A percentile compares a stretch with the other conserved stretches of the same genome.
Evolutionary conservation across 2,797 vertebrate species (phyloP).

Genomic region (Buceros bicornis): DNA sequence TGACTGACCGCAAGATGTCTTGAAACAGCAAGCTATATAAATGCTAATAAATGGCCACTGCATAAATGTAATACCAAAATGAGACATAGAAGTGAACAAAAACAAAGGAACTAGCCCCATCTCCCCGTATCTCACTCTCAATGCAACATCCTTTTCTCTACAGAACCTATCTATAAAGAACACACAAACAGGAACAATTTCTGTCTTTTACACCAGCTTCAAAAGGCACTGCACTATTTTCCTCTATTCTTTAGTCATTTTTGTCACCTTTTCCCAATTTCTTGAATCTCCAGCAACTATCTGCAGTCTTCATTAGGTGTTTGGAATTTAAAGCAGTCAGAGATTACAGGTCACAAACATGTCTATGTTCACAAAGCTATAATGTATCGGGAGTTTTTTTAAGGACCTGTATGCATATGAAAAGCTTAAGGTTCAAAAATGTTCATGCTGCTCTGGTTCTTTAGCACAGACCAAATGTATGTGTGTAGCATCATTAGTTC

Average conservation of each 20-base stretch:
- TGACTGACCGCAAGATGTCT: background rate
- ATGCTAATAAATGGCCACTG: slow-evolving; percentile 32
- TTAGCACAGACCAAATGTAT: background rate
- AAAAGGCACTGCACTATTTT: background rate
- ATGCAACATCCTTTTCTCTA: background rate
- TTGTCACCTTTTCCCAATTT: background rate
- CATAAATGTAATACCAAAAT: background rate
- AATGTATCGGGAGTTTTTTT: background rate
- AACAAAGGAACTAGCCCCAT: background rate
- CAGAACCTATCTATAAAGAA: background rate
- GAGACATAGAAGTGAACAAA: background rate
- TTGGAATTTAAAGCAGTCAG: background rate
- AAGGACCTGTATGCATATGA: background rate
- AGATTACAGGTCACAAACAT: background rate
- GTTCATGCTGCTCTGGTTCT: background rate
- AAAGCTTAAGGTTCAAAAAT: background rate
- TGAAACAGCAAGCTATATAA: slow-evolving; percentile 27
- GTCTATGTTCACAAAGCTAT: background rate
- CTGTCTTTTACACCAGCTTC: background rate
- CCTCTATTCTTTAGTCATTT: background rate
- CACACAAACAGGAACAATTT: background rate
- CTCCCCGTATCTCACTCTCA: background rate
- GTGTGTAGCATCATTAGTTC: background rate
- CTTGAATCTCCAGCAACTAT: background rate
- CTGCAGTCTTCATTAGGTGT: background rate